A percentile compares a stretch with the other conserved stretches of the same genome.
Evolutionary conservation across 2,113 vertebrate genomes (phyloP).

Genomic region (Albula goreensis): DNA sequence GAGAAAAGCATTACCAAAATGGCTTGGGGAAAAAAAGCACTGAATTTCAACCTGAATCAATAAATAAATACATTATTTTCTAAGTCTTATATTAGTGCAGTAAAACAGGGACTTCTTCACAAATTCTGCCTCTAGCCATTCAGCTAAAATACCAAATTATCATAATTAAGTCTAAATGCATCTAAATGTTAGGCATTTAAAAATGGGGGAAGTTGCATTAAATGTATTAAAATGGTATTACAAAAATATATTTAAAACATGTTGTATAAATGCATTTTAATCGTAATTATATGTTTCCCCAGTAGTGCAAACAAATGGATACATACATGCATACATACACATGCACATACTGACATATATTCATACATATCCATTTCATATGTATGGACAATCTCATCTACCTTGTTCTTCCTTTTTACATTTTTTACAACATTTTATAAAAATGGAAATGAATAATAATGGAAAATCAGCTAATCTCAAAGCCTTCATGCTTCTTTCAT

Average conservation of each 20-base stretch:
- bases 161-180: slow-evolving; percentile 78
- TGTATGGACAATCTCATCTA: slow-evolving; percentile 29
- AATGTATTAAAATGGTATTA: slow-evolving; percentile 41
- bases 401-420: neutral
- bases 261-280: slow-evolving; percentile 1
- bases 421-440: neutral
- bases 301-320: neutral
- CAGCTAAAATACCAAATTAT: slow-evolving; percentile 78
- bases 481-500: slow-evolving; percentile 7
- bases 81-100: neutral
- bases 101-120: slow-evolving; percentile 15
- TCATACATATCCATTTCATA: slow-evolving; percentile 42
- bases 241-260: neutral
- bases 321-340: neutral
- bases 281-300: neutral
- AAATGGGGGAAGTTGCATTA: slow-evolving; percentile 50
- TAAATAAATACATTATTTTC: slow-evolving; percentile 1
- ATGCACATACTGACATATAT: slow-evolving; percentile 26
- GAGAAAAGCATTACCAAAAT: neutral
- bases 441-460: slow-evolving; percentile 5
- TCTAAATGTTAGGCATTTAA: slow-evolving; percentile 71
- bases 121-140: slow-evolving; percentile 62
- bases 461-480: slow-evolving; percentile 47
- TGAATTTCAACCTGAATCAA: neutral
- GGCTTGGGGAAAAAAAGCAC: neutral